Evolutionary conservation across 2,113 vertebrate genomes (phyloP).

Genomic region (Hippocampus zosterae): DNA sequence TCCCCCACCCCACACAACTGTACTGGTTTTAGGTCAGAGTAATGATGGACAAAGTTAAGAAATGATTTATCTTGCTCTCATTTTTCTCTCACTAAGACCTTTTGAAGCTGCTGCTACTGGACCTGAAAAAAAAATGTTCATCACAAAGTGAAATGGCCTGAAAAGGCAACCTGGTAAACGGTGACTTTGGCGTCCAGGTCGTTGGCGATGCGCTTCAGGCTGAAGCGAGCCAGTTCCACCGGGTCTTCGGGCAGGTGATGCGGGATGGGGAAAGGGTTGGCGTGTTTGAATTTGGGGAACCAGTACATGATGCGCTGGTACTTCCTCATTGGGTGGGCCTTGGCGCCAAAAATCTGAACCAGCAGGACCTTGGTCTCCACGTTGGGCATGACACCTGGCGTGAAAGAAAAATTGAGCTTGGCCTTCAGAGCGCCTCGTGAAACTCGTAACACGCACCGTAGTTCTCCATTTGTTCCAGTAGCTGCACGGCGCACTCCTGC

Average conservation of each 20-base stretch:
- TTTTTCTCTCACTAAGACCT: too few species aligned
- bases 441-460: constrained; percentile 68
- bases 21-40: too few species aligned
- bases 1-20: too few species aligned
- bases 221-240: constrained; percentile 73
- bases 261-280: constrained; percentile 80
- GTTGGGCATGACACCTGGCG: constrained; percentile 79
- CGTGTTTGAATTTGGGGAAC: constrained; percentile 80
- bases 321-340: constrained; percentile 81
- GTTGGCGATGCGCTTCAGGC: constrained; percentile 75
- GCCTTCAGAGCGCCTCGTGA: neutral
- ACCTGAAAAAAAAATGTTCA: too few species aligned
- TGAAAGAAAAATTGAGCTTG: neutral
- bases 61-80: too few species aligned
- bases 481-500: constrained; percentile 80
- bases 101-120: too few species aligned
- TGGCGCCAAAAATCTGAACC: constrained; percentile 79
- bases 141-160: too few species aligned
- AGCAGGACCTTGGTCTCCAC: constrained; percentile 81
- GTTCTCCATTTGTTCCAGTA: constrained; percentile 87
- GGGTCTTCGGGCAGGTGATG: constrained; percentile 71
- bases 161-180: constrained; percentile 78
- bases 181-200: constrained; percentile 75
- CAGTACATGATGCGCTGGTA: constrained; percentile 83
- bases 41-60: too few species aligned